Base-by-base conservation (phyloP, 2,888 invertebrate genomes). In the Leptura quadrifasciata region DNA sequence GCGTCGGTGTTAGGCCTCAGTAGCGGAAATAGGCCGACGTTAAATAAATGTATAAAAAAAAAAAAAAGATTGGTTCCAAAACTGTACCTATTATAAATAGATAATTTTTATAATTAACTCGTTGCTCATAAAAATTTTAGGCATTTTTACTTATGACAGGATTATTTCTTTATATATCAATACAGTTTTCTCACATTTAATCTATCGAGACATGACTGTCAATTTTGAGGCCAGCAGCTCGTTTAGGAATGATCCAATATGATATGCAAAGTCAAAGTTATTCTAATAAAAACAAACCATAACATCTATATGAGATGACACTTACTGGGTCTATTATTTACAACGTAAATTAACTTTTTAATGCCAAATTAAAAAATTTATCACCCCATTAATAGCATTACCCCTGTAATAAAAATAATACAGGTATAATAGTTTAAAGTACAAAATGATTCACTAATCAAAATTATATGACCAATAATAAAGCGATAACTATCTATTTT, bases 401-500 rank as follows among this genome's bases (percentile, higher is more conserved):
- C 71, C 77, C 79, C 75, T 74, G 73, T 73, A 80, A 80, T 80
- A 78, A 76, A 80, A 75, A 74, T 69, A 74, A 74, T 75, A 72
- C 78, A 78, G 78, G 78, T 80, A 80, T 76, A 73, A 76, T 63
- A 74, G 65, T 74, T 74, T 72, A 54, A 57, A 69, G 76, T 55
- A 76, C 71, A 78, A 70, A 73, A 77, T 70, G 73, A 75, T 76
- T 76, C 80, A 80, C 80, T 73, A 80, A 80, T 80, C 80, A 80
- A 80, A 80, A 79, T 80, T 80, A 80, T 80, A 80, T 79, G 77
- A 77, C 79, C 79, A 76, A 80, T 80, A 80, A 80, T 80, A 79
- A 80, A 74, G 80, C 79, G 80, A 80, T 80, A 80, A 80, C 79
- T 80, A 80, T 80, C 80, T 80, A 79, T 77, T 80, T 79, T 79